Conservation (phyloP, 2,888 invertebrate genomes). For the Dynastes maya region DNA sequence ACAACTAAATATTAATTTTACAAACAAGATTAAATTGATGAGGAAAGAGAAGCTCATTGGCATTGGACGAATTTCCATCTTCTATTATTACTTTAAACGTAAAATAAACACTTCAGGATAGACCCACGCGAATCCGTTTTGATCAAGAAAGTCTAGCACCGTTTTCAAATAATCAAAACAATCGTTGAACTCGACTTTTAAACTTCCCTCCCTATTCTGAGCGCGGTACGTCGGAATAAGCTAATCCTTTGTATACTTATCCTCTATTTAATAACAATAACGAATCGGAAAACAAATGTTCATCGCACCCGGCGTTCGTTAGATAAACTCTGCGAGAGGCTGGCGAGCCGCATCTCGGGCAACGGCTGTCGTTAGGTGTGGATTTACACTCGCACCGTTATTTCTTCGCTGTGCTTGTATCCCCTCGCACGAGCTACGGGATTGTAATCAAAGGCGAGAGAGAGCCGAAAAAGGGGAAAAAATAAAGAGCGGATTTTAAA, state of each 20-base stretch:
- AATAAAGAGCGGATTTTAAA: too few species aligned
- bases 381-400: constrained; percentile 13
- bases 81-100: too few species aligned
- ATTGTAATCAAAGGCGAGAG: not conserved
- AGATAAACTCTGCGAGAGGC: constrained; percentile 24
- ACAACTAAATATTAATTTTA: too few species aligned
- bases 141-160: not conserved
- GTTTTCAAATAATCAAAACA: not conserved
- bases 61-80: too few species aligned
- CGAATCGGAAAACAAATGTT: constrained; percentile 25
- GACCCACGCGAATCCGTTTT: not conserved
- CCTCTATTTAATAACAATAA: constrained; percentile 15
- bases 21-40: too few species aligned
- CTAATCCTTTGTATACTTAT: too few species aligned
- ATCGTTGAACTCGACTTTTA: constrained; percentile 1
- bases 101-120: not conserved
- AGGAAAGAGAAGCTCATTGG: too few species aligned
- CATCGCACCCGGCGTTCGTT: constrained; percentile 21
- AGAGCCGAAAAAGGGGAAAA: too few species aligned
- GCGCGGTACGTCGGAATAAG: too few species aligned
- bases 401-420: too few species aligned
- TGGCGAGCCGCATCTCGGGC: too few species aligned
- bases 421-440: not conserved
- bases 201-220: not conserved
- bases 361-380: constrained; percentile 28